Base-by-base conservation (phyloP, 2,797 vertebrate species). In the Phyllotis vaccarum region DNA sequence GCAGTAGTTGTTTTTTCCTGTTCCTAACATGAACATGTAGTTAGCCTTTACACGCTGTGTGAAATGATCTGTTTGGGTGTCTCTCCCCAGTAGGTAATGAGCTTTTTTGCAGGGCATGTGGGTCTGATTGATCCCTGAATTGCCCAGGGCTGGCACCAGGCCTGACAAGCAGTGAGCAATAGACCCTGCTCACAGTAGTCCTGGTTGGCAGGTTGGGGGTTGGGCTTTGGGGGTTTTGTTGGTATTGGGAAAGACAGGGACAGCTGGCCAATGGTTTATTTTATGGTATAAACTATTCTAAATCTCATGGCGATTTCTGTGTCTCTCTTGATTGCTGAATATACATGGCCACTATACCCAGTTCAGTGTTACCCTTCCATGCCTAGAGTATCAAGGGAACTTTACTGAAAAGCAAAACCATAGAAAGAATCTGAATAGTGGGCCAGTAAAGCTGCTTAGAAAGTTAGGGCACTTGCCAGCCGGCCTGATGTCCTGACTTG, bases 41-140 rank as follows among this genome's bases (percentile, higher is more conserved):
- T 60, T 87, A 89, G 43, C 74, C 40, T 56, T 78, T 89, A 54
- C n/a, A n/a, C 29, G 17, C 64, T 81, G 43, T 31, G 31, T 92
- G 56, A 94, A 86, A 78, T 78, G 21, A 40, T 29, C 52, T 95
- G 31, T 93, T 91, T 56, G 22, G 11, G 1, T 56, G n/a, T 93
- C 76, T 97, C 49, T 83, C 29, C 27, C 27, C 74, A 86, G 56
- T 64, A 49, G 24, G 29, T 88, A 70, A 80, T 75, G 70, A 60
- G 52, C 83, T 95, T 91, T 91, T 90, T 74, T 87, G 31, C 89
- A 91, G 90, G 64, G 79, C 82, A 14, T 83, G 56, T 76, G 29
- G 75, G 34, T 91, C 60, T 43, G 46, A 76, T 49, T 97, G 75
- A 89, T 72, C 82, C 81, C 43, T 83, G 37, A 29, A 21, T 91